phyloP scores from a whole-genome alignment of 2,888 invertebrate species.

The Tiliacea aurago region DNA sequence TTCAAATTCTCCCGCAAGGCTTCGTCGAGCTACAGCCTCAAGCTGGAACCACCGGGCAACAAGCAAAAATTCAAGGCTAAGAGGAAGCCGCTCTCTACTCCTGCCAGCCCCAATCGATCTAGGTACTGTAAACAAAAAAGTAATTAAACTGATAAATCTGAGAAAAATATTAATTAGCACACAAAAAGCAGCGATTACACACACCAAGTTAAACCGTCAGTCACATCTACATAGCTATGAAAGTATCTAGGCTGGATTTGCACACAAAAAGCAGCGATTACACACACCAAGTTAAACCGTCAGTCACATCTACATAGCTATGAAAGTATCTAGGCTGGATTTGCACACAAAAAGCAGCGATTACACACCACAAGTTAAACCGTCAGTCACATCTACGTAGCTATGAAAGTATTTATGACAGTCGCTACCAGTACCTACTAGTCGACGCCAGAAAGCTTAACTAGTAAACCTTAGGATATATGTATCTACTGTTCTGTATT shows the following conservation, averaged over 20 bases:
- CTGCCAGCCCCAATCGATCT: slow-evolving; percentile 97
- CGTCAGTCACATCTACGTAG: background rate
- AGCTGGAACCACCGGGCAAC: slow-evolving; percentile 96
- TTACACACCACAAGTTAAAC: background rate
- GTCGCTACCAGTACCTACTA: background rate
- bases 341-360: background rate
- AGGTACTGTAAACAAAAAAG: slow-evolving; percentile 53
- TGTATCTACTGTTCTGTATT: background rate
- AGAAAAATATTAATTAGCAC: background rate
- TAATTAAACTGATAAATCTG: background rate
- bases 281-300: background rate
- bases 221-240: background rate
- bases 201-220: background rate
- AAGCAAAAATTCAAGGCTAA: slow-evolving; percentile 97
- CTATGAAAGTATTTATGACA: background rate
- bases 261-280: background rate
- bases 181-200: background rate
- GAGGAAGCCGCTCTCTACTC: slow-evolving; percentile 97
- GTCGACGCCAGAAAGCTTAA: background rate
- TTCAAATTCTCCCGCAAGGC: slow-evolving; percentile 99
- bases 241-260: too few relatives aligned
- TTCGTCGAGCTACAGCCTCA: slow-evolving; percentile 98
- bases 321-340: background rate
- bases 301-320: background rate
- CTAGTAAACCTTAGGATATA: background rate